A percentile compares a stretch with the other conserved stretches of the same genome.
phyloP scores from a whole-genome alignment of 2,113 vertebrate genomes.

The Vireo altiloquus region DNA sequence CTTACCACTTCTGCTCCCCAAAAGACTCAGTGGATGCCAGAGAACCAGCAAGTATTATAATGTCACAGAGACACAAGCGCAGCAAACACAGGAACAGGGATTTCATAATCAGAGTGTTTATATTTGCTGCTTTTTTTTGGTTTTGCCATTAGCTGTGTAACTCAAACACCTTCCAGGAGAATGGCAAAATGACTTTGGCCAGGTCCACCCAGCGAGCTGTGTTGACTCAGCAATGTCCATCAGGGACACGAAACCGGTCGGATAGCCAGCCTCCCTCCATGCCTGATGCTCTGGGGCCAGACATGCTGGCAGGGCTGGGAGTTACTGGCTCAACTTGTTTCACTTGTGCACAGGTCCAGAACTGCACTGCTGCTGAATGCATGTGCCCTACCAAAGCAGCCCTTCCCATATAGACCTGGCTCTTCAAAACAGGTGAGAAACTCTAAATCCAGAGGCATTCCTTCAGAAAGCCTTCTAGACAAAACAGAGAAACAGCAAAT shows the following conservation, averaged over 20 bases:
- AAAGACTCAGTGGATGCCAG: neutral
- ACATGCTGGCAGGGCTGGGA: neutral
- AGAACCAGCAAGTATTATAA: neutral
- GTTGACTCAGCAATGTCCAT: neutral
- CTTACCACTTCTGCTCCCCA: neutral
- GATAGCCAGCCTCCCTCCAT: neutral
- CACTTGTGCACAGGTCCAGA: neutral
- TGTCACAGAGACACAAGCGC: neutral
- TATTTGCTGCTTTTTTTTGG: neutral
- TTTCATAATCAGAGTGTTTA: neutral
- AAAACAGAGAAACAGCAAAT: neutral
- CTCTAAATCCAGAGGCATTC: neutral
- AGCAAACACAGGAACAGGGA: neutral
- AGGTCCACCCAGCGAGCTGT: neutral
- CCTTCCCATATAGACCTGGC: neutral
- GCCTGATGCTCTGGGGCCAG: neutral
- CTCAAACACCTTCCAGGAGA: neutral
- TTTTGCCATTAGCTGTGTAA: neutral
- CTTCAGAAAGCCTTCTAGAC: neutral
- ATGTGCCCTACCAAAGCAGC: neutral
- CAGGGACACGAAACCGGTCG: accelerated
- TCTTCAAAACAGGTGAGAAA: neutral
- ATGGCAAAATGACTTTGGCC: accelerated
- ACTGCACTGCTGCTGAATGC: neutral
- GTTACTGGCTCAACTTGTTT: neutral